These are phyloP conservation scores for Pyralis farinalis DNA, from an alignment of 2,888 invertebrate genomes.

Conservation along the genomic window DNA sequence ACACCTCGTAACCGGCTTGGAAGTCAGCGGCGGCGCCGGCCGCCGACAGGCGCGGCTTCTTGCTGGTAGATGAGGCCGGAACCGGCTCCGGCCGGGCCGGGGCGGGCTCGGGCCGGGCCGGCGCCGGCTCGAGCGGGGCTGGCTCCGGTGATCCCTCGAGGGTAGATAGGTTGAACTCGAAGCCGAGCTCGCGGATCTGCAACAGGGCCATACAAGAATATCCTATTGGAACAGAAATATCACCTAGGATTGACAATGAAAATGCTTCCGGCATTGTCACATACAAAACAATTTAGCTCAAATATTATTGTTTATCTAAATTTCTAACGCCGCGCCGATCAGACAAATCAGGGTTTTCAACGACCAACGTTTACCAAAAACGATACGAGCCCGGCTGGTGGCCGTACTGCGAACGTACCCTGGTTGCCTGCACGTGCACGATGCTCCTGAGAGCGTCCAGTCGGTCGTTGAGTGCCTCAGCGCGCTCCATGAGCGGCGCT, in stretches of 20 bases:
- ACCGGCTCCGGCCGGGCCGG: slow-evolving; percentile 24
- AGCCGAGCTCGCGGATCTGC: slow-evolving; percentile 83
- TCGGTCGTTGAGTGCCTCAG: slow-evolving; percentile 86
- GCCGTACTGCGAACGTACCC: slow-evolving; percentile 54
- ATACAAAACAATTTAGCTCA: no score
- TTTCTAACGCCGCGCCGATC: no score
- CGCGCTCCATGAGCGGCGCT: slow-evolving; percentile 65
- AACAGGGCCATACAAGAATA: no score
- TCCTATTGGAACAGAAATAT: no score
- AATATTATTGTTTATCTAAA: no score
- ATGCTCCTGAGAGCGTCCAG: slow-evolving; percentile 88
- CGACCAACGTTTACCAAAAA: no score
- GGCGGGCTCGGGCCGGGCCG: slow-evolving; percentile 42
- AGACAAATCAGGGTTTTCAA: no score
- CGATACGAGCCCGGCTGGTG: no score
- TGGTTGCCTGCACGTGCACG: slow-evolving; percentile 86
- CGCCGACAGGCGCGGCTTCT: slow-evolving; percentile 58
- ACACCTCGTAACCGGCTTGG: slow-evolving; percentile 70
- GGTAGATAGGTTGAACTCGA: slow-evolving; percentile 63
- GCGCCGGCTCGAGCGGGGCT: slow-evolving; percentile 23
- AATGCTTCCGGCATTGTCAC: no score
- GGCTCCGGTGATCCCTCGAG: slow-evolving; percentile 29
- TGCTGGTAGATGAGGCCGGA: slow-evolving; percentile 28
- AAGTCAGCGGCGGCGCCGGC: slow-evolving; percentile 57
- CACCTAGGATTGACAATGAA: no score